Conservation (phyloP, 2,888 invertebrate genomes). For the Imbricaverruca yamaguchii region DNA sequence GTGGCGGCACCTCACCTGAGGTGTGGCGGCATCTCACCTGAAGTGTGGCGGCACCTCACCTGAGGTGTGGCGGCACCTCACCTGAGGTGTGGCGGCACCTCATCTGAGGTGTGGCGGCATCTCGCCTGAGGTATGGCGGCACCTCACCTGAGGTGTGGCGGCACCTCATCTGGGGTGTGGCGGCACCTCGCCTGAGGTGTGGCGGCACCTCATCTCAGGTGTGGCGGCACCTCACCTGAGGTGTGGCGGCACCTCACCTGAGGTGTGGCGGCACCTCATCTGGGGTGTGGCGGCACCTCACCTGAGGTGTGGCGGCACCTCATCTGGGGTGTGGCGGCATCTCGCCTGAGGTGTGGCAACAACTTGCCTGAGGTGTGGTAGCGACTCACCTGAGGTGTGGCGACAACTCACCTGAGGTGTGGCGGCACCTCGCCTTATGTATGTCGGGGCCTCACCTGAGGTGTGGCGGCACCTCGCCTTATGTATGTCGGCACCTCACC, state of each 20-base stretch:
- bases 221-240: too few species aligned
- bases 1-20: slow-evolving; percentile 68
- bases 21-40: slow-evolving; percentile 67
- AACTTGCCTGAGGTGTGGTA: too few species aligned
- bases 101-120: slow-evolving; percentile 72
- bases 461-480: too few species aligned
- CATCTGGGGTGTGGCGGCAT: slow-evolving; percentile 72
- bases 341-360: slow-evolving; percentile 63
- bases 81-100: slow-evolving; percentile 70
- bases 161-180: slow-evolving; percentile 69
- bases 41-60: slow-evolving; percentile 72
- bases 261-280: slow-evolving; percentile 77
- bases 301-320: slow-evolving; percentile 70
- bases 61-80: slow-evolving; percentile 70
- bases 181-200: slow-evolving; percentile 73
- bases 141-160: slow-evolving; percentile 67
- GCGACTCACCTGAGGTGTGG: slow-evolving; percentile 66
- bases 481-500: too few species aligned
- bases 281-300: too few species aligned
- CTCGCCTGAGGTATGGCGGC: too few species aligned
- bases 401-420: slow-evolving; percentile 69
- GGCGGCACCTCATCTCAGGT: too few species aligned
- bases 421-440: too few species aligned
- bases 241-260: slow-evolving; percentile 67
- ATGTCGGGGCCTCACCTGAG: too few species aligned